Conservation (phyloP, 2,113 vertebrate genomes). For the Pygoscelis adeliae region DNA sequence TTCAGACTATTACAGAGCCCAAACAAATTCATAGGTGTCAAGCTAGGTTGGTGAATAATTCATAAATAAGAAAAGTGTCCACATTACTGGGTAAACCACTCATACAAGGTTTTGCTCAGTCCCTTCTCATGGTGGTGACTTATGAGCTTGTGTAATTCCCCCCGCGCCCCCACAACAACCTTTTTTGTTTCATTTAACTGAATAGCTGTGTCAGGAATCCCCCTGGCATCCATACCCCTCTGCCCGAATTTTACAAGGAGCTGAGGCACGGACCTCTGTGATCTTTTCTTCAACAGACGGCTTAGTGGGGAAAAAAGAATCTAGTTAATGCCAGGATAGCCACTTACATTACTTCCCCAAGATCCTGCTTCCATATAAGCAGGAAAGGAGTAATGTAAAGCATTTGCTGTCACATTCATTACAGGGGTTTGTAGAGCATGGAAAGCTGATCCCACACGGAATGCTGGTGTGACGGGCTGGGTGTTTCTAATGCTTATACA, state of each 20-base stretch:
- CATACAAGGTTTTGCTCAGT: neutral
- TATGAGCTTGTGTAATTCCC: neutral
- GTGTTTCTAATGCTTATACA: neutral
- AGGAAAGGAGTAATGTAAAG: neutral
- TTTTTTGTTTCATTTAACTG: neutral
- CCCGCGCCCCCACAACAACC: fast-evolving
- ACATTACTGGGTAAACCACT: neutral
- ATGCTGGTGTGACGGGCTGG: neutral
- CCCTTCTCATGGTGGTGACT: neutral
- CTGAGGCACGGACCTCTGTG: neutral
- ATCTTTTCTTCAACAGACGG: neutral
- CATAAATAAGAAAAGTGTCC: neutral
- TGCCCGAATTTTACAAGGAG: neutral
- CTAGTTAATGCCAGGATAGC: neutral
- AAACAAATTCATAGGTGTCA: neutral
- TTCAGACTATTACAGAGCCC: neutral
- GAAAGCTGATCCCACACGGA: neutral
- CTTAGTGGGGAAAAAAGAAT: neutral
- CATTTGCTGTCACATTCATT: neutral
- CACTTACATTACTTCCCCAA: neutral
- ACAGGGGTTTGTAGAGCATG: neutral
- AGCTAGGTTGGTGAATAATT: neutral
- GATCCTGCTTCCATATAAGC: neutral
- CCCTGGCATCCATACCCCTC: neutral
- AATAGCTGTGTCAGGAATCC: neutral